Conservation (phyloP, 2,797 vertebrate species). For the Bryconaethiops microstoma region DNA sequence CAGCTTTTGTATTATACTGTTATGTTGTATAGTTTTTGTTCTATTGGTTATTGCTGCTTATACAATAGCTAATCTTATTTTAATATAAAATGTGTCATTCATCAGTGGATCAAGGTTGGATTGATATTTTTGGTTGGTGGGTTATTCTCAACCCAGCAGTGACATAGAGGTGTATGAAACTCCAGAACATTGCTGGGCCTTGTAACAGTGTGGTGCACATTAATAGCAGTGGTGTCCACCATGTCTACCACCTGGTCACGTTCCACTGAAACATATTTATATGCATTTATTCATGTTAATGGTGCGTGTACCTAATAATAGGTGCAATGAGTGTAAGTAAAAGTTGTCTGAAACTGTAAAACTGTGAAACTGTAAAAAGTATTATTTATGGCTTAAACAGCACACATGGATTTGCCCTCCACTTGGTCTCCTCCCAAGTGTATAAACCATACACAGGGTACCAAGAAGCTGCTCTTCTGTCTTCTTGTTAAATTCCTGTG, state of each 20-base stretch:
- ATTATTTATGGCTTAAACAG: not conserved
- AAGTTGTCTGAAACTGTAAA: not conserved
- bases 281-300: too few relatives aligned
- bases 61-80: too few relatives aligned
- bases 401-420: constrained; percentile 42
- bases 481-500: not conserved
- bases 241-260: too few relatives aligned
- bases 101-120: not conserved
- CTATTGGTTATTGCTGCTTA: too few relatives aligned
- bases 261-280: too few relatives aligned
- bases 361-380: not conserved
- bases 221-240: too few relatives aligned
- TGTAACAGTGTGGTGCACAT: too few relatives aligned
- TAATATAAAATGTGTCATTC: not conserved
- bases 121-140: not conserved
- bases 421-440: not conserved
- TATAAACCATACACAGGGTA: constrained; percentile 52
- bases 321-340: not conserved
- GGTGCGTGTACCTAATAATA: too few relatives aligned
- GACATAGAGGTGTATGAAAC: not conserved
- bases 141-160: not conserved
- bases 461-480: constrained; percentile 18
- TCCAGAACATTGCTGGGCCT: not conserved
- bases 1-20: too few relatives aligned
- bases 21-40: too few relatives aligned